These are phyloP conservation scores for Drosophila triauraria DNA, from an alignment of 1,140 invertebrate genomes.

Conservation along the genomic window DNA sequence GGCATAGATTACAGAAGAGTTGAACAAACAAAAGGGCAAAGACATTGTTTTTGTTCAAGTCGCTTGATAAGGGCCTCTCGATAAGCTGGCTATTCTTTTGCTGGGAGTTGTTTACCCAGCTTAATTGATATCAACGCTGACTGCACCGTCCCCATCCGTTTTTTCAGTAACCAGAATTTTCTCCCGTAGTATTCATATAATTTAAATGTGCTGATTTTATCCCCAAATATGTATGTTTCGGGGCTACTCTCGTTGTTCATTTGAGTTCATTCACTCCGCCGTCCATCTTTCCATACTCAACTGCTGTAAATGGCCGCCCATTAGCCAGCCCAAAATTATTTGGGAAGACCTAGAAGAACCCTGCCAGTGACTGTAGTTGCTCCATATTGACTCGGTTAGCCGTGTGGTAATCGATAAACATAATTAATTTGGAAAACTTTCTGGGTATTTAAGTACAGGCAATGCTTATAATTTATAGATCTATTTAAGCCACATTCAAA, in stretches of 20 bases:
- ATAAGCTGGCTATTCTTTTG: slow-evolving; percentile 31
- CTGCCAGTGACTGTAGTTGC: neutral
- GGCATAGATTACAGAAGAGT: neutral
- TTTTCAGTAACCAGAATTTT: slow-evolving; percentile 1
- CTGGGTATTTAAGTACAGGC: neutral
- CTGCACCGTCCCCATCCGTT: slow-evolving; percentile 1
- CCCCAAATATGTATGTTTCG: neutral
- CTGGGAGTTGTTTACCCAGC: slow-evolving; percentile 30
- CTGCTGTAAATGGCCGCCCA: slow-evolving; percentile 15
- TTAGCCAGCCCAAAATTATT: slow-evolving; percentile 45
- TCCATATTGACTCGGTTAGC: slow-evolving; percentile 25
- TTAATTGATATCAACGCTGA: slow-evolving; percentile 29
- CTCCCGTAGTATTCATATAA: neutral
- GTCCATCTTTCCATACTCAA: neutral
- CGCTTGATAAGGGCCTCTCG: slow-evolving; percentile 26
- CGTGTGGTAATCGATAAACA: slow-evolving; percentile 5
- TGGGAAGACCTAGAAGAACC: slow-evolving; percentile 66
- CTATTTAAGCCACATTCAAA: too few relatives aligned
- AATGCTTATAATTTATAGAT: too few relatives aligned
- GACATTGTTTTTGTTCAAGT: slow-evolving; percentile 12
- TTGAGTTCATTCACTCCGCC: slow-evolving; percentile 31
- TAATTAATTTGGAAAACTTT: slow-evolving; percentile 21
- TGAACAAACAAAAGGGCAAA: slow-evolving; percentile 29
- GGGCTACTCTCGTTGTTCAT: slow-evolving; percentile 16
- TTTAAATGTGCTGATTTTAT: slow-evolving; percentile 9